Conservation (phyloP, 1,140 invertebrate genomes). For the Muscidifurax raptorellus region DNA sequence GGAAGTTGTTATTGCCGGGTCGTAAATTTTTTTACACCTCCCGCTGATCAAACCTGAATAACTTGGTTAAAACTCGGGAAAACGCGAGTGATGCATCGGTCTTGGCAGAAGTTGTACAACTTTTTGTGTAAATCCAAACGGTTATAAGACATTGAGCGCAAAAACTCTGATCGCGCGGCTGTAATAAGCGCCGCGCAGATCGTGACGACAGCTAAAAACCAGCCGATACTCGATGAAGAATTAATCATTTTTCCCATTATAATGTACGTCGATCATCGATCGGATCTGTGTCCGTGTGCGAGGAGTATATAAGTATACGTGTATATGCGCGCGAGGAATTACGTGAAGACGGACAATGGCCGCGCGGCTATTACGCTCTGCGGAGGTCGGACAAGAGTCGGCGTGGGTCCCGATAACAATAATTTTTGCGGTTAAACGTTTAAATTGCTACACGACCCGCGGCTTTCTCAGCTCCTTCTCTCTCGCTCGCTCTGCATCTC, state of each 20-base stretch:
- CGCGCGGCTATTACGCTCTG: constrained; percentile 56
- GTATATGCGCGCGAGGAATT: constrained; percentile 13
- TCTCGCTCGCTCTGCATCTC: not conserved
- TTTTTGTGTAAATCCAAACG: not conserved
- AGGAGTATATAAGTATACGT: too few relatives aligned
- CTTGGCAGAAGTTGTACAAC: not conserved
- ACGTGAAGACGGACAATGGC: constrained; percentile 60
- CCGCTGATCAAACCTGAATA: constrained; percentile 32
- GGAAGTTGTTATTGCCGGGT: constrained; percentile 51
- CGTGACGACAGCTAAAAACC: not conserved
- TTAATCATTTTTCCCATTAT: constrained; percentile 56
- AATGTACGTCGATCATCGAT: constrained; percentile 55
- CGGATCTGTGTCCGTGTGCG: constrained; percentile 1
- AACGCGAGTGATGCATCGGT: not conserved
- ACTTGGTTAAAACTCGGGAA: constrained; percentile 2
- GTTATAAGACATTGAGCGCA: not conserved
- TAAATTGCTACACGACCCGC: constrained; percentile 68
- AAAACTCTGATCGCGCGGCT: not conserved
- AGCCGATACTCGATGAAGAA: constrained; percentile 1
- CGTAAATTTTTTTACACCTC: constrained; percentile 36
- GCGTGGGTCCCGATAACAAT: constrained; percentile 64
- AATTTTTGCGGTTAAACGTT: constrained; percentile 70
- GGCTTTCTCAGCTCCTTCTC: constrained; percentile 54
- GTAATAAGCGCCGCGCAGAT: not conserved
- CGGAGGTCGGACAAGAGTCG: constrained; percentile 52